Conservation (phyloP, 2,888 invertebrate genomes). For the Leptinotarsa rubiginosa region DNA sequence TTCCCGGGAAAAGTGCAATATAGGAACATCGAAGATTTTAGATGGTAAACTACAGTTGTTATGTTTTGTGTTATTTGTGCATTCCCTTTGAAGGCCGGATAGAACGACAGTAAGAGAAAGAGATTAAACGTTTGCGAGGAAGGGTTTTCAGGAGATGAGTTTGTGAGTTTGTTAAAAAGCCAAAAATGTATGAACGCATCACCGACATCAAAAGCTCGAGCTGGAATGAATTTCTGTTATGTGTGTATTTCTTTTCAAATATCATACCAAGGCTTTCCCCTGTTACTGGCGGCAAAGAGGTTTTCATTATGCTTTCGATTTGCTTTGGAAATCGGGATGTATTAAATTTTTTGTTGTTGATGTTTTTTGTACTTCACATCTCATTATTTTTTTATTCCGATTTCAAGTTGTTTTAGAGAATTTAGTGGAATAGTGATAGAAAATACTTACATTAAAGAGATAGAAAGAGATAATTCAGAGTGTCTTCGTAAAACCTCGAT, state of each 20-base stretch:
- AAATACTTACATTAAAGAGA: too few relatives aligned
- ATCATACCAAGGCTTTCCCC: conserved; percentile 39
- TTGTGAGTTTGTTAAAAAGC: conserved; percentile 56
- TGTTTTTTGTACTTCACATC: too few relatives aligned
- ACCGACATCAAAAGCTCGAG: conserved; percentile 53
- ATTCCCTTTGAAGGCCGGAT: conserved; percentile 40
- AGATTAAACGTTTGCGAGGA: conserved; percentile 47
- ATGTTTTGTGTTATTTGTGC: conserved; percentile 35
- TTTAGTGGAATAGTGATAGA: too few relatives aligned
- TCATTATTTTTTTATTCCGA: too few relatives aligned
- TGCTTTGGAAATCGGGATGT: not conserved
- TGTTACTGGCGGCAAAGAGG: not conserved
- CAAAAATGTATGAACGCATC: conserved; percentile 55
- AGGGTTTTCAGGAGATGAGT: conserved; percentile 46
- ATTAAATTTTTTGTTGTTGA: not conserved
- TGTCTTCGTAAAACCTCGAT: too few relatives aligned
- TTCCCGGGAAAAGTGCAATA: not conserved
- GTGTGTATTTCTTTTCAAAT: conserved; percentile 49
- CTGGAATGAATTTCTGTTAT: conserved; percentile 58
- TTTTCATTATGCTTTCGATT: not conserved
- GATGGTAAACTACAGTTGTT: not conserved
- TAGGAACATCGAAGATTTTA: not conserved
- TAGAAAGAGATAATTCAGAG: too few relatives aligned
- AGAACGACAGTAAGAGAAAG: conserved; percentile 42
- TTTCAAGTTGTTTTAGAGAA: too few relatives aligned